Evolutionary conservation across 2,888 invertebrate genomes (phyloP), one percentile per base, ranked within the genome.

Genomic region (Noctua janthina): DNA sequence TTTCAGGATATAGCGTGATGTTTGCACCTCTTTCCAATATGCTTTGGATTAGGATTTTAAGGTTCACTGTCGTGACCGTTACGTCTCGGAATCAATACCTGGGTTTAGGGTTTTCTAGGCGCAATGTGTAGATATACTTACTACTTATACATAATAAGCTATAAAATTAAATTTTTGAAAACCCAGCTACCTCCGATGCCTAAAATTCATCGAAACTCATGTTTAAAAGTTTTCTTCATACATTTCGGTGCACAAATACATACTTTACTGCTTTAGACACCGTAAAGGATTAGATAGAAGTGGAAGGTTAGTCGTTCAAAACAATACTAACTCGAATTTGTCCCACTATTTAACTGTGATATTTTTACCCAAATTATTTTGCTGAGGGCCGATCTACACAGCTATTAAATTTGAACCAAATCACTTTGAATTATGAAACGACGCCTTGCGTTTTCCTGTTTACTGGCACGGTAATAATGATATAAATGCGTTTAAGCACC

Each of bases 371-470:
- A 46, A 64, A 78, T 49, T 54, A 71, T 76, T 71, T 17, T 64
- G 29, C 35, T 20, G 15, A 54, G 56, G n/a, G 17, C 1, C 15
- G 46, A 68, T 39, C 66, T n/a, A 46, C 4, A 46, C 8, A 43
- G 15, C 7, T 64, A 68, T 46, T 43, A n/a, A 29, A 46, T 68
- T 46, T 46, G 29, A 68, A 68, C 39, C 23, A 84, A 72, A 56
- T 78, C 11, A 54, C 68, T 83, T 59, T 68, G 46, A 43, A 71
- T 35, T 54, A 59, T 54, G 23, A 78, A 83, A 67, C n/a, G 10
- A 71, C 29, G 23, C n/a, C 39, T 68, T 56, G 43, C 35, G n/a
- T 80, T 84, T 84, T 84, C 83, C 83, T 84, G 83, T 84, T 84
- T 73, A 81, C 66, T 39, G 68, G 54, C 29, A 56, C 29, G 23